Evolutionary conservation across 1,140 invertebrate genomes (phyloP).

Genomic region (Ceratoteleas bidentatus): DNA sequence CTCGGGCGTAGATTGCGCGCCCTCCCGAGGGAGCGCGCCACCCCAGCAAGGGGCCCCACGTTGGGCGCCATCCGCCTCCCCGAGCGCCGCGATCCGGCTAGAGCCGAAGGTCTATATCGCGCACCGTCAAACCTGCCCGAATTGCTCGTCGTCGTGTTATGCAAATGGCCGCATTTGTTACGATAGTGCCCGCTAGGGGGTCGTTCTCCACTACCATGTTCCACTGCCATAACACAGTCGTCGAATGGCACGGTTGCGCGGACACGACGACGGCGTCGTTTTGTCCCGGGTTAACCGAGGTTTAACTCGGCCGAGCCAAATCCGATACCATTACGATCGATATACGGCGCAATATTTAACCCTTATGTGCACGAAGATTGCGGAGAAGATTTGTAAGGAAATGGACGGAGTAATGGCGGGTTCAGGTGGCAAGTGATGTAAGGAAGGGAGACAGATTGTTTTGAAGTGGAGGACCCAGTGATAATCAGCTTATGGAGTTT

Average conservation of each 20-base stretch:
- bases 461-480: too few species aligned
- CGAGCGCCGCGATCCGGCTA: conserved; percentile 47
- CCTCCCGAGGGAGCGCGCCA: conserved; percentile 65
- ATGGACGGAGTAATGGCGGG: not conserved
- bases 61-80: conserved; percentile 50
- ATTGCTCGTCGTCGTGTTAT: conserved; percentile 82
- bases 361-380: conserved; percentile 26
- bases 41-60: conserved; percentile 47
- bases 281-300: conserved; percentile 59
- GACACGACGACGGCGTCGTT: conserved; percentile 35
- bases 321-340: conserved; percentile 51
- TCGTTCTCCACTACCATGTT: conserved; percentile 73
- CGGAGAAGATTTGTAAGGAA: conserved; percentile 6
- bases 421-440: too few species aligned
- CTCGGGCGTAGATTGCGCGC: conserved; percentile 75
- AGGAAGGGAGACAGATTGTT: too few species aligned
- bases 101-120: conserved; percentile 80
- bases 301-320: conserved; percentile 49
- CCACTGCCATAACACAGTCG: conserved; percentile 65
- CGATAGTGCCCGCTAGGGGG: conserved; percentile 78
- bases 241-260: conserved; percentile 61
- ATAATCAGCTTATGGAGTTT: too few species aligned
- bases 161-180: conserved; percentile 81
- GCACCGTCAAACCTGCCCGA: conserved; percentile 81
- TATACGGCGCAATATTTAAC: conserved; percentile 39